Conservation (phyloP, 2,797 vertebrate species). For the Sebastolobus alascanus region DNA sequence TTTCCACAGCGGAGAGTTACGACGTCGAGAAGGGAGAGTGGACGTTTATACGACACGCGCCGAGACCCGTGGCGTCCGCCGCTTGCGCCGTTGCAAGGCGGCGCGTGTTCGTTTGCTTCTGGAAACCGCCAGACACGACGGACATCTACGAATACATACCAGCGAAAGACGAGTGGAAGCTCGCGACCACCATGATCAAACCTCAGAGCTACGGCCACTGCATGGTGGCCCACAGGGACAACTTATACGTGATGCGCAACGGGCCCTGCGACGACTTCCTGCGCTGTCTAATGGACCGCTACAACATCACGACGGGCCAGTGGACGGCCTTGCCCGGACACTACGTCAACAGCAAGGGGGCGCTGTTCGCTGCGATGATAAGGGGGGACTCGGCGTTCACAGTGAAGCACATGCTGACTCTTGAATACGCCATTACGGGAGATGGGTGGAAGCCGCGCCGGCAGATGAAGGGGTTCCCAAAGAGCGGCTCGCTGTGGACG, state of each 20-base stretch:
- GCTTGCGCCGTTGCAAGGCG: slow-evolving; percentile 90
- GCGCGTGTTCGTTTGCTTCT: slow-evolving; percentile 94
- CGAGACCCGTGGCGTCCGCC: slow-evolving; percentile 86
- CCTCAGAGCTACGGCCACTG: slow-evolving; percentile 96
- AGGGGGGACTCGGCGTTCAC: slow-evolving; percentile 92
- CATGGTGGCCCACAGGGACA: slow-evolving; percentile 95
- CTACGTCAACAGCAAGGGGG: slow-evolving; percentile 97
- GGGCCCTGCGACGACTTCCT: slow-evolving; percentile 94
- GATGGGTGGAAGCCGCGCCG: slow-evolving; percentile 89
- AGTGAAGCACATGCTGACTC: slow-evolving; percentile 92
- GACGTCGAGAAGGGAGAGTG: slow-evolving; percentile 84
- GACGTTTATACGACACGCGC: slow-evolving; percentile 88
- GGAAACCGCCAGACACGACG: slow-evolving; percentile 93
- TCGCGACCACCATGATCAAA: slow-evolving; percentile 88
- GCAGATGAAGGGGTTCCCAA: slow-evolving; percentile 92
- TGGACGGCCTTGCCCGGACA: slow-evolving; percentile 93
- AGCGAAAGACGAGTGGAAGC: slow-evolving; percentile 85
- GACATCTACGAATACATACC: slow-evolving; percentile 90
- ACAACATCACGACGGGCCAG: slow-evolving; percentile 92
- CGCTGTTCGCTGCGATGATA: slow-evolving; percentile 92
- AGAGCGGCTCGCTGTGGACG: slow-evolving; percentile 93
- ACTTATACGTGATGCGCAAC: slow-evolving; percentile 95
- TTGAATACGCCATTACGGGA: slow-evolving; percentile 88
- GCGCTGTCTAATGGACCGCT: slow-evolving; percentile 93
- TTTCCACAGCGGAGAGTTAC: slow-evolving; percentile 90